Conservation (phyloP, 2,888 invertebrate genomes). For the Ernsta delagoae region DNA sequence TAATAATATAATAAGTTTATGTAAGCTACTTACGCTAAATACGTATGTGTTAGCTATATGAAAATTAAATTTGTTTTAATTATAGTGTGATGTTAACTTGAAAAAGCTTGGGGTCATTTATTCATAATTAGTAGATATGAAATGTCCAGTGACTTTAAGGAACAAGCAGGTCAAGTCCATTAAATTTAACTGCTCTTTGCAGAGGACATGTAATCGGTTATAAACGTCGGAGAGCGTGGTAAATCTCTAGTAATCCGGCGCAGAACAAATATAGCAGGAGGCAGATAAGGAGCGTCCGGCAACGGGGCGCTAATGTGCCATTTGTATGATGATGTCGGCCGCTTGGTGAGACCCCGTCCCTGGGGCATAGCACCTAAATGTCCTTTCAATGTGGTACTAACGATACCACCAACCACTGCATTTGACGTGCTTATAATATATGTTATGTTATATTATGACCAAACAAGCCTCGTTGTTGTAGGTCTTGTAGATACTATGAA, state of each 20-base stretch:
- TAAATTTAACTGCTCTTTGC: conserved; percentile 77
- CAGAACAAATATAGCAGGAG: conserved; percentile 82
- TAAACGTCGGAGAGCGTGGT: conserved; percentile 78
- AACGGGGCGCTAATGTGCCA: conserved; percentile 77
- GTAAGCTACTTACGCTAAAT: too few relatives aligned
- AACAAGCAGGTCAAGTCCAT: conserved; percentile 46
- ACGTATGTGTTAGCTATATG: too few relatives aligned
- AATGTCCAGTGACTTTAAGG: not conserved
- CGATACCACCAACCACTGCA: conserved; percentile 38
- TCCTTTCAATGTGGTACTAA: conserved; percentile 48
- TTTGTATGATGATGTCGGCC: conserved; percentile 80
- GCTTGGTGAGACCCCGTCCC: conserved; percentile 40
- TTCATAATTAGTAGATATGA: too few relatives aligned
- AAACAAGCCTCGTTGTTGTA: too few relatives aligned
- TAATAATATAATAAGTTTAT: too few relatives aligned
- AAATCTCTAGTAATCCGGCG: conserved; percentile 80
- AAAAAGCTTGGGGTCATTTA: too few relatives aligned
- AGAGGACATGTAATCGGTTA: conserved; percentile 78
- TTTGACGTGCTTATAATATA: conserved; percentile 39
- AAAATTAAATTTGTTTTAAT: too few relatives aligned
- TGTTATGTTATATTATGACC: not conserved
- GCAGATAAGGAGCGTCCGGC: conserved; percentile 81
- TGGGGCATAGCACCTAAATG: conserved; percentile 48
- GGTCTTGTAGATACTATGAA: too few relatives aligned
- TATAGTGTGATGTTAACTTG: too few relatives aligned